Evolutionary conservation across 2,888 invertebrate genomes (phyloP).

Genomic region (Dromius quadrimaculatus): DNA sequence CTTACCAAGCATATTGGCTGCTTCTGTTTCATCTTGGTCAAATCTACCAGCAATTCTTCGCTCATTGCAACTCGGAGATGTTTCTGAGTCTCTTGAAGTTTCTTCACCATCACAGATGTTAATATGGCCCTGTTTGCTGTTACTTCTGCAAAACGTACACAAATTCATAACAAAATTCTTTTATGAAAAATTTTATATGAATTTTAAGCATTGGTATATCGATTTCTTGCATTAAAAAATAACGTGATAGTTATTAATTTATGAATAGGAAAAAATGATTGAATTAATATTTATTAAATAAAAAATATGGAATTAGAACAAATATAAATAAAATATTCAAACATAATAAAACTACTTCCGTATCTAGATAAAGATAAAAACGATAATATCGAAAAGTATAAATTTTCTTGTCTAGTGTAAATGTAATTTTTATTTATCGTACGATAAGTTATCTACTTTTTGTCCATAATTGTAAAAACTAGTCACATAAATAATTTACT

Average conservation of each 20-base stretch:
- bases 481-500: not conserved
- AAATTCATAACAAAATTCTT: not conserved
- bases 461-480: constrained; percentile 1
- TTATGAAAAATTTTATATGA: not conserved
- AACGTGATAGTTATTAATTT: too few species aligned
- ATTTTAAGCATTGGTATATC: not conserved
- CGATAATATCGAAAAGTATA: not conserved
- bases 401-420: not conserved
- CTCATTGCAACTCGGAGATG: constrained; percentile 83
- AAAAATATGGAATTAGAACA: too few species aligned
- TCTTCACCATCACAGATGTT: constrained; percentile 82
- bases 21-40: constrained; percentile 96
- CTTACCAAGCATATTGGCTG: constrained; percentile 93
- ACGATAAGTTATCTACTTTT: constrained; percentile 2
- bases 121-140: constrained; percentile 70
- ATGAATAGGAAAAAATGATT: too few species aligned
- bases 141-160: constrained; percentile 66
- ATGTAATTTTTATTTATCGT: not conserved
- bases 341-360: too few species aligned
- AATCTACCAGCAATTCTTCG: constrained; percentile 83
- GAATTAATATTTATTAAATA: too few species aligned
- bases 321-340: too few species aligned
- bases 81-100: constrained; percentile 90
- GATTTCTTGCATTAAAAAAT: too few species aligned
- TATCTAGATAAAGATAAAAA: not conserved